Percentiles rank a stretch among this genome's conserved stretches.
phyloP scores from a whole-genome alignment of 2,888 invertebrate genomes.

The Ctena decussata region DNA sequence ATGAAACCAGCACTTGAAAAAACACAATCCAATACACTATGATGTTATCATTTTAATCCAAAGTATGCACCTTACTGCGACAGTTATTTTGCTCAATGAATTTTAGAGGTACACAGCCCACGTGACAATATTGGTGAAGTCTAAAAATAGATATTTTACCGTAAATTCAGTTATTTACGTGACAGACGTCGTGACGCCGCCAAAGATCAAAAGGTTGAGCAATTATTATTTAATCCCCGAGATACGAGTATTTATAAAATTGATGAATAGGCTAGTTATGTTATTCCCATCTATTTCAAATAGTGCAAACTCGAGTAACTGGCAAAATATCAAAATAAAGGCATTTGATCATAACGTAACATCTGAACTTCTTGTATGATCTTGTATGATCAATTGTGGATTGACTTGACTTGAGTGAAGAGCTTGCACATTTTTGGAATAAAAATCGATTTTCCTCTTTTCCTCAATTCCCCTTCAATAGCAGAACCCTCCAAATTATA shows the following conservation, averaged over 20 bases:
- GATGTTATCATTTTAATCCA: neutral
- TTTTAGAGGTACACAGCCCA: neutral
- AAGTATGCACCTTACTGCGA: neutral
- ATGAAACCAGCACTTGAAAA: neutral
- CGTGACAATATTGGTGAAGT: neutral
- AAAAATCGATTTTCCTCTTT: neutral
- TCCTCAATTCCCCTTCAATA: neutral
- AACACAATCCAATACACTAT: neutral
- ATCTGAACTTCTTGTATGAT: neutral
- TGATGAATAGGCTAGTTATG: neutral
- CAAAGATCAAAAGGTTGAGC: neutral
- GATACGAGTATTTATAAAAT: neutral
- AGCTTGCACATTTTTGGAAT: constrained; percentile 4
- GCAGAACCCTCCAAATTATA: neutral
- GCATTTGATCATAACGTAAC: neutral
- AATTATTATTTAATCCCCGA: neutral
- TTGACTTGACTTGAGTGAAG: neutral
- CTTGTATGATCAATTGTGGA: too few relatives aligned
- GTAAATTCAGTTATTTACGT: neutral
- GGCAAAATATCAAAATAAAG: constrained; percentile 1
- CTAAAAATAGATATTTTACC: neutral
- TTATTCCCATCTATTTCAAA: neutral
- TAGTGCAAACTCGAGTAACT: neutral
- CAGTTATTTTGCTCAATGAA: neutral
- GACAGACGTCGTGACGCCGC: neutral